These are phyloP conservation scores for Electrophaes corylata DNA, from an alignment of 2,888 invertebrate genomes.

Conservation along the genomic window DNA sequence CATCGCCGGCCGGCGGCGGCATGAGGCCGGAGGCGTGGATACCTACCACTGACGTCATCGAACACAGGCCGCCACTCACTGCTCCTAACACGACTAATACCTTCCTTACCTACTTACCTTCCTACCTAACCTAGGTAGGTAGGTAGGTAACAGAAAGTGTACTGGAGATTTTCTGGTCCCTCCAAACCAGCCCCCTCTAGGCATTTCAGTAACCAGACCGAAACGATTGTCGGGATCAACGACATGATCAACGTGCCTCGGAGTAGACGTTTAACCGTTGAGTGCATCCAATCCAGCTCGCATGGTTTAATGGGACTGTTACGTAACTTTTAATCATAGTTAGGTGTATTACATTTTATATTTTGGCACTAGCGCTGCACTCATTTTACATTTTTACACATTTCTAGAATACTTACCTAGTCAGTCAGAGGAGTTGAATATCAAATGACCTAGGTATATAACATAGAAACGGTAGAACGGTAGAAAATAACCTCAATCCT, in stretches of 20 bases:
- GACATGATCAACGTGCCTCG: conserved; percentile 56
- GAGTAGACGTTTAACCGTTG: conserved; percentile 47
- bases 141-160: background rate
- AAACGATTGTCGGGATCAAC: conserved; percentile 72
- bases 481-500: no score
- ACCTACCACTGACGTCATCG: conserved; percentile 39
- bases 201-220: conserved; percentile 74
- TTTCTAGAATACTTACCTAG: no score
- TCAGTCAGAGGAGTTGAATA: no score
- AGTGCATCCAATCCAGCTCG: conserved; percentile 46
- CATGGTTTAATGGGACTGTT: conserved; percentile 33
- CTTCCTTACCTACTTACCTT: background rate
- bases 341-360: no score
- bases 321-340: conserved; percentile 23
- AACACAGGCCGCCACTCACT: background rate
- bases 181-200: conserved; percentile 65
- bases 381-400: no score
- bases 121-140: no score
- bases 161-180: background rate
- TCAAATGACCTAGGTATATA: no score
- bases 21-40: conserved; percentile 14
- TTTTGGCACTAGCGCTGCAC: no score
- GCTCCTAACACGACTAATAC: background rate
- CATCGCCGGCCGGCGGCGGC: conserved; percentile 50
- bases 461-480: no score